phyloP scores from a whole-genome alignment of 2,113 vertebrate genomes.

The Varanus komodoensis region DNA sequence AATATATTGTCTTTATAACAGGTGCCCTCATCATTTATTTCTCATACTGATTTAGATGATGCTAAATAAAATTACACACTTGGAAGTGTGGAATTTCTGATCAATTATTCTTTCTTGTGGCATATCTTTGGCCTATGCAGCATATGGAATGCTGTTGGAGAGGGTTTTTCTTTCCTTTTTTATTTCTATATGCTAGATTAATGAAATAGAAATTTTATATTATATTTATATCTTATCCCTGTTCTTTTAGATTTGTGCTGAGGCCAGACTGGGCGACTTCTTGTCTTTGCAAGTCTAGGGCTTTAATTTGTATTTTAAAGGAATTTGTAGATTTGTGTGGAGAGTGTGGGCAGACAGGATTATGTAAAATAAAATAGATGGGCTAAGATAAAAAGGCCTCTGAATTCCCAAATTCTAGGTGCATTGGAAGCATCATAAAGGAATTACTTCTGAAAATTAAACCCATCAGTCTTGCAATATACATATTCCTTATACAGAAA shows the following conservation, averaged over 20 bases:
- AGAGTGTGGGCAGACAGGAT: background rate
- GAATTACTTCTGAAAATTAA: background rate
- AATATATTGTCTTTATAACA: background rate
- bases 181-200: background rate
- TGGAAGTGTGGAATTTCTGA: background rate
- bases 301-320: conserved; percentile 4
- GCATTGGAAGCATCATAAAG: background rate
- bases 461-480: background rate
- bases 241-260: background rate
- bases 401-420: background rate
- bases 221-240: background rate
- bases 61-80: background rate
- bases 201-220: conserved; percentile 12
- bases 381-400: background rate
- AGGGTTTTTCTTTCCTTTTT: background rate
- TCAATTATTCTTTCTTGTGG: background rate
- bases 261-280: background rate
- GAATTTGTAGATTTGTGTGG: background rate
- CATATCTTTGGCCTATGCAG: background rate
- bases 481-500: background rate
- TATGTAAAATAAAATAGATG: conserved; percentile 2
- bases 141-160: background rate
- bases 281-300: background rate
- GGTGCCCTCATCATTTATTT: background rate
- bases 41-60: background rate